phyloP scores from a whole-genome alignment of 2,797 vertebrate species.

The Xyrichtys novacula region DNA sequence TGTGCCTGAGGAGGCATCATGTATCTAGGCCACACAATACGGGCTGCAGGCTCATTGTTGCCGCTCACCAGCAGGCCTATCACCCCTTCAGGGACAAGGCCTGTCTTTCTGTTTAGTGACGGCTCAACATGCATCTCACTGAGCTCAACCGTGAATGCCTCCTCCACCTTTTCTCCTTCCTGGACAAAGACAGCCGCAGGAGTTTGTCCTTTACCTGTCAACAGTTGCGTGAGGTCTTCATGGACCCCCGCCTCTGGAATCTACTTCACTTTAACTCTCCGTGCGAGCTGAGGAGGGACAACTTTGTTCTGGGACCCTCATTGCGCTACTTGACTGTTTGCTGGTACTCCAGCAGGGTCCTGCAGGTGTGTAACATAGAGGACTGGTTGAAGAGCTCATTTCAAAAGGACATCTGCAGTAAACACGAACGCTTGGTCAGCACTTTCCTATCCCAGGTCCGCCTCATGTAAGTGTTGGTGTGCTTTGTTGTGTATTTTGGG shows the following conservation, averaged over 20 bases:
- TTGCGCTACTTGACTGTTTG: slow-evolving; percentile 89
- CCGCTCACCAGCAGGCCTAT: slow-evolving; percentile 65
- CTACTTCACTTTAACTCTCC: slow-evolving; percentile 89
- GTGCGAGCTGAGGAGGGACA: slow-evolving; percentile 87
- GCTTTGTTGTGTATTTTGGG: slow-evolving; percentile 18
- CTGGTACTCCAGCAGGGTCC: slow-evolving; percentile 94
- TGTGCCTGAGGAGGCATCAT: slow-evolving; percentile 78
- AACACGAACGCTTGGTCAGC: slow-evolving; percentile 88
- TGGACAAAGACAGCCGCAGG: slow-evolving; percentile 92
- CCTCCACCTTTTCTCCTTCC: slow-evolving; percentile 93
- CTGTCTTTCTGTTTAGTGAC: slow-evolving; percentile 40
- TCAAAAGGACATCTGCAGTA: slow-evolving; percentile 93
- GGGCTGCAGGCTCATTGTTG: slow-evolving; percentile 61
- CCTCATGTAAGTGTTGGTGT: slow-evolving; percentile 82
- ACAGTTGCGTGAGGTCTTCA: slow-evolving; percentile 85
- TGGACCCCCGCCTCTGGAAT: slow-evolving; percentile 91
- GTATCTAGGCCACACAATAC: slow-evolving; percentile 78
- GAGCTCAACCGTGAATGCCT: slow-evolving; percentile 93
- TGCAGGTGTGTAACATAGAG: slow-evolving; percentile 93
- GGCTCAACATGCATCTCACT: slow-evolving; percentile 86
- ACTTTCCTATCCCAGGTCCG: slow-evolving; percentile 86
- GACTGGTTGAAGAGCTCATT: slow-evolving; percentile 93
- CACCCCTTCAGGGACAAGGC: slow-evolving; percentile 45
- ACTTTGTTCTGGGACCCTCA: slow-evolving; percentile 91
- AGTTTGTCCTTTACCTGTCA: slow-evolving; percentile 89